Evolutionary conservation across 2,113 vertebrate genomes (phyloP).

Genomic region (Tursiops truncatus): DNA sequence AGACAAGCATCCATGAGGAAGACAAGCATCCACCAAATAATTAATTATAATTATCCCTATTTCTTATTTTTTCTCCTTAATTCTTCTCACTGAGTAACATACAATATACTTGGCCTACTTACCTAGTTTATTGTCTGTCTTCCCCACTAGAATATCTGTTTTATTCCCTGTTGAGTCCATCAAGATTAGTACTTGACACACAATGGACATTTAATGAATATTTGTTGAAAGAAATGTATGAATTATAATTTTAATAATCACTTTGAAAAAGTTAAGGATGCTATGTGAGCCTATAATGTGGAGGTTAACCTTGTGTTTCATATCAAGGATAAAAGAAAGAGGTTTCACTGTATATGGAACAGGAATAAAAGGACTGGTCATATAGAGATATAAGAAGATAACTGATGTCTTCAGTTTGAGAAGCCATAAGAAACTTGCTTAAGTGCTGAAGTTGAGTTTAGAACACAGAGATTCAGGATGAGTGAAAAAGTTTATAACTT

Average conservation of each 20-base stretch:
- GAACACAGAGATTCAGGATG: background rate
- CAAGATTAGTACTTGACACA: background rate
- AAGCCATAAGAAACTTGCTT: background rate
- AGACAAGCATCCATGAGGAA: background rate
- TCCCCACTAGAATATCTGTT: background rate
- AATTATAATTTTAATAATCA: constrained; percentile 13
- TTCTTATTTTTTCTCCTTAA: background rate
- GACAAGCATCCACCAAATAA: background rate
- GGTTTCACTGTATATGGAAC: background rate
- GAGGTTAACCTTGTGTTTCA: background rate
- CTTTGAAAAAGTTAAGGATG: constrained; percentile 4
- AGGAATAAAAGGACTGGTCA: background rate
- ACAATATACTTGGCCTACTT: background rate
- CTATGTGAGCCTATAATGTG: background rate
- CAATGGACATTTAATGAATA: background rate
- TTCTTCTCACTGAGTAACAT: background rate
- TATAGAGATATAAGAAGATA: background rate
- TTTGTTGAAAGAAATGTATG: background rate
- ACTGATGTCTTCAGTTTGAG: background rate
- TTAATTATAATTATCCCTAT: background rate
- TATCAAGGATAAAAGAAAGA: background rate
- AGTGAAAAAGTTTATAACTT: background rate
- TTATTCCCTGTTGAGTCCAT: background rate
- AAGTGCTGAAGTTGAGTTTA: background rate
- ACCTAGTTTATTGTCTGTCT: background rate